Percentiles rank a stretch among this genome's conserved stretches.
Conservation (phyloP, 2,888 invertebrate genomes). For the Amphipyra tragopoginis region DNA sequence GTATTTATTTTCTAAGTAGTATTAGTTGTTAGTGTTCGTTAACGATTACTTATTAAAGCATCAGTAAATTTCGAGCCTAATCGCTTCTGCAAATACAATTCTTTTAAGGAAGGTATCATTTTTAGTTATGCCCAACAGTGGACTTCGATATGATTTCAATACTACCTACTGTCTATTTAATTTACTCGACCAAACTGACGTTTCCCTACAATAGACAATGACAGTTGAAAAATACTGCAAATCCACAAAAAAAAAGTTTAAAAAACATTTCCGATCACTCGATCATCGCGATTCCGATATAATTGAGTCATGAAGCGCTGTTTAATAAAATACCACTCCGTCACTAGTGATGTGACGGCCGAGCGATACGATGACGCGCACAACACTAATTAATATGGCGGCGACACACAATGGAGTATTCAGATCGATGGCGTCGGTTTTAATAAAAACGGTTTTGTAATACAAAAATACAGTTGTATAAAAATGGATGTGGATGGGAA, state of each 20-base stretch:
- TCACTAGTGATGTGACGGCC: conserved; percentile 36
- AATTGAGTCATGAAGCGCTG: conserved; percentile 37
- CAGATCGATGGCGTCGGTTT: conserved; percentile 12
- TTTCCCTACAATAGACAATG: neutral
- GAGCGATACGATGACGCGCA: conserved; percentile 16
- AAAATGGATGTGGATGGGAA: no score
- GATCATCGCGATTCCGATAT: conserved; percentile 32
- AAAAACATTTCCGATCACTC: conserved; percentile 24
- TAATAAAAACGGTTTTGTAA: neutral
- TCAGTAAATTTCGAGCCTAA: no score
- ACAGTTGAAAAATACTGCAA: neutral
- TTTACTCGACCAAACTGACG: no score
- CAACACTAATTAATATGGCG: conserved; percentile 44
- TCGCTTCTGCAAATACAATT: no score
- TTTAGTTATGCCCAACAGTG: no score
- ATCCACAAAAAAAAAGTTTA: neutral
- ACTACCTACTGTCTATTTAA: no score
- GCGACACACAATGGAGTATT: conserved; percentile 18
- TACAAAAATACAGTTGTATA: neutral
- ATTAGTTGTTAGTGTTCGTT: no score
- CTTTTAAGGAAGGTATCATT: no score
- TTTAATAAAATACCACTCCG: conserved; percentile 45
- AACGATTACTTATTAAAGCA: no score
- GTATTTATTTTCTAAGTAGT: no score
- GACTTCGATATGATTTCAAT: no score